Percentiles rank a stretch among this genome's conserved stretches.
phyloP scores from a whole-genome alignment of 2,113 vertebrate species.

The Danio rerio region DNA sequence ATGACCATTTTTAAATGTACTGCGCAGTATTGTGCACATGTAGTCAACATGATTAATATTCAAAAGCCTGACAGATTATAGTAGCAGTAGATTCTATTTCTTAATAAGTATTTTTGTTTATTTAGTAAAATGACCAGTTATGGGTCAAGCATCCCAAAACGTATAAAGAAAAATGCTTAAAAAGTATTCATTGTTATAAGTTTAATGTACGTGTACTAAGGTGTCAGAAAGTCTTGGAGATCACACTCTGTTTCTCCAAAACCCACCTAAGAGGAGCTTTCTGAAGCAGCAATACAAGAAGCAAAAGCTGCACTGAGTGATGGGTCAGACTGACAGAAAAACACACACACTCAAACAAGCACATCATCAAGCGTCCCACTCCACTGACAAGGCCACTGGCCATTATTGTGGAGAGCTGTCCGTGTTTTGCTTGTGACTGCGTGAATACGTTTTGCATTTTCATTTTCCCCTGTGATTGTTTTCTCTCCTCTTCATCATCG shows the following conservation, averaged over 20 bases:
- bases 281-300: conserved; percentile 7
- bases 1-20: no score
- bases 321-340: conserved; percentile 13
- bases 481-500: neutral
- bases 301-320: conserved; percentile 7
- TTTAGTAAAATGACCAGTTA: no score
- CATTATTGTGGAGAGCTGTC: conserved; percentile 35
- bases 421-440: conserved; percentile 18
- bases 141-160: no score
- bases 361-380: conserved; percentile 42
- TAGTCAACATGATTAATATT: no score
- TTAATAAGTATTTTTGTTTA: no score
- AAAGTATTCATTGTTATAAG: no score
- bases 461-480: neutral
- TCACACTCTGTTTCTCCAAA: conserved; percentile 4
- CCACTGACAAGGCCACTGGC: conserved; percentile 46
- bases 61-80: no score
- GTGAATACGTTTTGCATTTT: conserved; percentile 38
- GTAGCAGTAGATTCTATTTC: no score
- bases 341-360: conserved; percentile 37
- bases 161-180: no score
- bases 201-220: no score
- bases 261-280: conserved; percentile 25
- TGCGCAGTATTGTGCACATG: no score
- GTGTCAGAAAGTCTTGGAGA: neutral